Conservation (phyloP, 2,888 invertebrate genomes). For the Drosophila sordidapex region DNA sequence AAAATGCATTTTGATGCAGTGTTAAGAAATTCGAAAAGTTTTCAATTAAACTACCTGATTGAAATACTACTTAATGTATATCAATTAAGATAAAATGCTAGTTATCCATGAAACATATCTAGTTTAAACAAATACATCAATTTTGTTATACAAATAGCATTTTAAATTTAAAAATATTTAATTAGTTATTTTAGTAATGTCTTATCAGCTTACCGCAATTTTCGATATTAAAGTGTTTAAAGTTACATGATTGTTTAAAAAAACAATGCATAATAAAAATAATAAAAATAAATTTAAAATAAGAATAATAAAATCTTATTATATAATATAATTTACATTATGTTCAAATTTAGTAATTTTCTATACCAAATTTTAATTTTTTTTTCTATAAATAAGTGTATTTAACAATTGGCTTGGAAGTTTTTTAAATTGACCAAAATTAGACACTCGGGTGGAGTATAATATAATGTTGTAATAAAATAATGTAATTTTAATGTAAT, state of each 20-base stretch:
- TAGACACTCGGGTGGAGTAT: background rate
- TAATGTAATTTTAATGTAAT: background rate
- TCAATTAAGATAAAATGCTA: background rate
- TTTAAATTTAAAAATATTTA: too few relatives aligned
- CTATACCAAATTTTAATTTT: background rate
- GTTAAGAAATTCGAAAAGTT: slow-evolving; percentile 1
- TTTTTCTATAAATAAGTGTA: background rate
- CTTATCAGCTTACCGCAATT: background rate
- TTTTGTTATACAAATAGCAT: background rate
- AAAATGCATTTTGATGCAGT: slow-evolving; percentile 51
- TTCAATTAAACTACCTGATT: background rate
- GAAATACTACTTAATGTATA: background rate
- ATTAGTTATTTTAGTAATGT: too few relatives aligned
- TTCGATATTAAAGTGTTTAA: background rate
- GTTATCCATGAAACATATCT: background rate
- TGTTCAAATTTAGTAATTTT: background rate
- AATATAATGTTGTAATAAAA: background rate
- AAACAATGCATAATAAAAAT: background rate
- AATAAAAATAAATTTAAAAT: background rate
- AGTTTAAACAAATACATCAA: background rate
- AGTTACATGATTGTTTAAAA: background rate
- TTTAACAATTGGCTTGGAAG: background rate
- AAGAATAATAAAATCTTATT: background rate
- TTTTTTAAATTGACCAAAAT: background rate
- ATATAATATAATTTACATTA: background rate